Percentiles rank a stretch among this genome's conserved stretches.
Conservation (phyloP, 2,888 invertebrate species). For the Fragum sueziense region DNA sequence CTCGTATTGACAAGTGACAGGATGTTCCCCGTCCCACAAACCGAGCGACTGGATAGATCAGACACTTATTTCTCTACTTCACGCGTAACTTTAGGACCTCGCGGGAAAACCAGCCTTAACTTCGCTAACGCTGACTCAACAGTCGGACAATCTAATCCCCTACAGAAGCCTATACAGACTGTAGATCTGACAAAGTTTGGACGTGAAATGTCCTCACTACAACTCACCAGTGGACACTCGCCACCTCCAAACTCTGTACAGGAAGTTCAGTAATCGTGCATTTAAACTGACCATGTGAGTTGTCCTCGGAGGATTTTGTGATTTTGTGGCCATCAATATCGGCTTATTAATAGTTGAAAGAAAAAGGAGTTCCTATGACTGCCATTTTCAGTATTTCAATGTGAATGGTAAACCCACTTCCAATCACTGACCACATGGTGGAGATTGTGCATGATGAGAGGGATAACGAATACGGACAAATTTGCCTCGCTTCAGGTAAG, state of each 20-base stretch:
- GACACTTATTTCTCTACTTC: constrained; percentile 67
- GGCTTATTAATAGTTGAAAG: no score
- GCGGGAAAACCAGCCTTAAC: constrained; percentile 57
- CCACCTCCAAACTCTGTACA: constrained; percentile 59
- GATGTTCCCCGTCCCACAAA: constrained; percentile 16
- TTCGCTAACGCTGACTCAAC: constrained; percentile 24
- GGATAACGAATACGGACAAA: no score
- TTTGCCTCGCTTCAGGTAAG: no score
- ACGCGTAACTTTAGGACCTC: constrained; percentile 56
- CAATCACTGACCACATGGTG: no score
- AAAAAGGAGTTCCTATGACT: no score
- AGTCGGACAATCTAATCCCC: neutral
- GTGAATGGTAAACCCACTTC: no score
- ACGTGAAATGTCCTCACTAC: constrained; percentile 46
- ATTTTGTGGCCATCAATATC: no score
- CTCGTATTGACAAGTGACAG: constrained; percentile 60
- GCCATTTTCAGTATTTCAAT: no score
- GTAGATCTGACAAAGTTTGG: constrained; percentile 17
- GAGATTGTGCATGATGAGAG: no score
- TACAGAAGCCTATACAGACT: neutral
- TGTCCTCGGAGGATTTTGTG: neutral
- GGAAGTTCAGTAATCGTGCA: constrained; percentile 20
- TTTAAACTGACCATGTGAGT: neutral
- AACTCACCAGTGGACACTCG: constrained; percentile 48
- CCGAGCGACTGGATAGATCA: constrained; percentile 57